Base-by-base conservation (phyloP, 2,797 vertebrate genomes). In the Diplodus puntazzo region DNA sequence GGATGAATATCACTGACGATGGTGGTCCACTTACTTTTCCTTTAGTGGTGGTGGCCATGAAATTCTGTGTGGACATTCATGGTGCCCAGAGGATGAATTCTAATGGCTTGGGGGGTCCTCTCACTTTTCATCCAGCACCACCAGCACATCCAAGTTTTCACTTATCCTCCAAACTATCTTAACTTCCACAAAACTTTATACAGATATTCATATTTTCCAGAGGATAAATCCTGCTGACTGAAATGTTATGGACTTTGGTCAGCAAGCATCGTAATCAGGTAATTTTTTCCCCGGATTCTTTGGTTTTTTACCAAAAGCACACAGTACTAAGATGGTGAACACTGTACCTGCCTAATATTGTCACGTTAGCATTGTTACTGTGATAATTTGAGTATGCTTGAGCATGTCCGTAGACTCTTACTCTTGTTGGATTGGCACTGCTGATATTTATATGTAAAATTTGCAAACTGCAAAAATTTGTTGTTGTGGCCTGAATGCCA, bases 361-460 rank as follows among this genome's bases (percentile, higher is more conserved):
- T 11, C n/a, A 45, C 34, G 13, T 23, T 39, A 14, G n/a, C 17
- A 25, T 25, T 13, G 48, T 21, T 18, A 49, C 6, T 61, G n/a
- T 48, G 18, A 42, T 21, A 39, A 34, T 53, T 13, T 27, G n/a
- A 45, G 21, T 49, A 48, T 34, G 8, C 23, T 75, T 18, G 46
- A 30, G 48, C 48, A 45, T 59, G 16, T 54, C 48, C 67, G n/a
- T 21, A 11, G 17, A 25, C 34, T 64, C 43, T 45, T 43, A 17
- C 3, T 54, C 12, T 43, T 52, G 20, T 59, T 18, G 46, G 42
- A 25, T 11, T 65, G 10, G 5, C 53, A 16, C 21, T 43, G 20
- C 13, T 3, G 14, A 52, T 78, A n/a, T 16, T 49, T 18, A 39
- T 60, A 45, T 57, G 25, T 27, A 39, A 14, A 70, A 48, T 74